A percentile compares a stretch with the other conserved stretches of the same genome.
Evolutionary conservation across 2,888 invertebrate species (phyloP).

Genomic region (Molorchus minor): DNA sequence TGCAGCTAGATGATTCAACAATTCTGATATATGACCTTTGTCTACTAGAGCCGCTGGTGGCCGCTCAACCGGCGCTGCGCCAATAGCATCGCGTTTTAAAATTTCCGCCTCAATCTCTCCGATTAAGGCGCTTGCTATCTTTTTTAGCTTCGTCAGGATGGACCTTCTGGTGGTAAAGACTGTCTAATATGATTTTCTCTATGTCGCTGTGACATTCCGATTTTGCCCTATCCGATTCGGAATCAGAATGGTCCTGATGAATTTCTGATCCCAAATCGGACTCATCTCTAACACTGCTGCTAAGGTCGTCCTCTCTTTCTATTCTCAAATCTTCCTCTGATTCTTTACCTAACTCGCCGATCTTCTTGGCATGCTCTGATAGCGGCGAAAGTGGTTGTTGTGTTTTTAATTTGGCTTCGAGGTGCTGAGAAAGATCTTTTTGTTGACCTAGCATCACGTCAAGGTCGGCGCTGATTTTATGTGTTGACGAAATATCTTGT

Average conservation of each 20-base stretch:
- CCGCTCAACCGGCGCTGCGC: conserved; percentile 28
- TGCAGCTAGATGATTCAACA: conserved; percentile 61
- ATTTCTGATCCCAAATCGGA: conserved; percentile 61
- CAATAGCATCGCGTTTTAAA: conserved; percentile 56
- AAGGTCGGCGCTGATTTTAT: conserved; percentile 15
- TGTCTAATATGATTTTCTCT: conserved; percentile 60
- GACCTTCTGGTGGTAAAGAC: conserved; percentile 60
- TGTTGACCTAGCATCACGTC: conserved; percentile 35
- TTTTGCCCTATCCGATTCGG: conserved; percentile 57
- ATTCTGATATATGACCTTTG: conserved; percentile 60
- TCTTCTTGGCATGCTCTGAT: too few relatives aligned
- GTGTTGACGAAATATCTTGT: too few relatives aligned
- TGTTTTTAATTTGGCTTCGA: conserved; percentile 39
- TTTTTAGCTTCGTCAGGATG: conserved; percentile 64
- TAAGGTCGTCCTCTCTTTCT: conserved; percentile 60
- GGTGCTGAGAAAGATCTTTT: conserved; percentile 41
- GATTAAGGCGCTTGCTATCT: conserved; percentile 64
- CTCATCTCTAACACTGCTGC: conserved; percentile 56
- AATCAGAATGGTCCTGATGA: conserved; percentile 59
- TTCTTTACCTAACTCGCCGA: too few relatives aligned
- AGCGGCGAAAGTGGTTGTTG: too few relatives aligned
- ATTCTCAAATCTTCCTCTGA: conserved; percentile 3
- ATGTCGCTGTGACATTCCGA: conserved; percentile 61
- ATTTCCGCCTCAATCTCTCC: conserved; percentile 67
- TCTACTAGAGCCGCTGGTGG: conserved; percentile 41